Evolutionary conservation across 2,113 vertebrate species (phyloP).

Genomic region (Cisticola juncidis): DNA sequence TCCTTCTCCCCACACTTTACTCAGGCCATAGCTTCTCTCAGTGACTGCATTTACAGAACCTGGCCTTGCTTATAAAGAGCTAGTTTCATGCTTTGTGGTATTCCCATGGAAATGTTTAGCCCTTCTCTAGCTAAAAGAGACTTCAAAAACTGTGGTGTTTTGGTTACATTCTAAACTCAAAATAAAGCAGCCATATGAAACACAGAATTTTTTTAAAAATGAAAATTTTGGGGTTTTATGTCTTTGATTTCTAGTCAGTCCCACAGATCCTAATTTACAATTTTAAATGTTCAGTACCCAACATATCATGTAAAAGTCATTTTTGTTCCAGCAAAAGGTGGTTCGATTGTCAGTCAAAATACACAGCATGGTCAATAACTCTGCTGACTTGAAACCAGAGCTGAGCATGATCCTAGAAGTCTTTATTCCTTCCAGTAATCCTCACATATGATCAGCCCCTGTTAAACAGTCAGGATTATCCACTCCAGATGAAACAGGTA

Average conservation of each 20-base stretch:
- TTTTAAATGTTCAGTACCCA: background rate
- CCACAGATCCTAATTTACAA: background rate
- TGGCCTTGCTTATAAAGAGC: background rate
- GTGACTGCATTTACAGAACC: background rate
- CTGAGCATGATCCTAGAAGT: background rate
- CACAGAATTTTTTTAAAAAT: background rate
- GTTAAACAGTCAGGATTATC: background rate
- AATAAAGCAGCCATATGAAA: background rate
- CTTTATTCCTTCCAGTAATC: background rate
- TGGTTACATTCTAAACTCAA: background rate
- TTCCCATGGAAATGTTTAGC: background rate
- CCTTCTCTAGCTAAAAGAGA: background rate
- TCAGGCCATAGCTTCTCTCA: background rate
- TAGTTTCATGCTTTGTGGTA: background rate
- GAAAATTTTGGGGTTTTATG: background rate
- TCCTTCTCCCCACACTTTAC: background rate
- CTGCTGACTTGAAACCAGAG: background rate
- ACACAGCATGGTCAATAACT: background rate
- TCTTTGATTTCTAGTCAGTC: background rate
- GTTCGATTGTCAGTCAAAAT: background rate
- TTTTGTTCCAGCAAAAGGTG: background rate
- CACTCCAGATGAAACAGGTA: background rate
- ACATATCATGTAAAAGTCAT: rapidly evolving
- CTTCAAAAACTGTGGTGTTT: background rate
- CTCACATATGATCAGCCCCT: background rate